Conservation (phyloP, 2,113 vertebrate genomes). For the Antennarius striatus region DNA sequence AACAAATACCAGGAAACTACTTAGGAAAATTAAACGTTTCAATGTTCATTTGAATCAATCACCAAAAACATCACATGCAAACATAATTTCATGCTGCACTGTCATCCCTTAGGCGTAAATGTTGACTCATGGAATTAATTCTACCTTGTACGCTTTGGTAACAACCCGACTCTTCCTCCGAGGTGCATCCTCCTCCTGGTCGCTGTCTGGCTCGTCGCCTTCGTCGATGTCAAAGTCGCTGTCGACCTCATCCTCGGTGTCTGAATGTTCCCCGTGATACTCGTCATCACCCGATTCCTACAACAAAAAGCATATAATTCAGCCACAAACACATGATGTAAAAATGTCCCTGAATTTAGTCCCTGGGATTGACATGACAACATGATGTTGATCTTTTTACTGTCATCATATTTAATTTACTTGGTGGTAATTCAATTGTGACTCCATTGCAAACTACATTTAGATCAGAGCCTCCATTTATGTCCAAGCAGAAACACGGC, state of each 20-base stretch:
- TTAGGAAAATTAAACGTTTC: not conserved
- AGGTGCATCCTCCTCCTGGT: slow-evolving; percentile 90
- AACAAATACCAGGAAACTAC: not conserved
- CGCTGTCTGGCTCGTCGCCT: slow-evolving; percentile 92
- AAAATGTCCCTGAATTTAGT: no score
- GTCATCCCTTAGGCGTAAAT: not conserved
- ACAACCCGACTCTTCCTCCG: slow-evolving; percentile 87
- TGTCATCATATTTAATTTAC: no score
- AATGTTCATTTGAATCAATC: not conserved
- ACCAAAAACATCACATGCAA: not conserved
- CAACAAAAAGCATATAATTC: not conserved
- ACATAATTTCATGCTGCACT: not conserved
- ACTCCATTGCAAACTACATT: no score
- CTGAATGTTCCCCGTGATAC: slow-evolving; percentile 92
- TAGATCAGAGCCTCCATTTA: no score
- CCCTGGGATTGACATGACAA: no score
- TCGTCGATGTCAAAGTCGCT: slow-evolving; percentile 97
- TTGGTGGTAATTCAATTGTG: no score
- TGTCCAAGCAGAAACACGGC: no score
- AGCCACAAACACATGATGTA: not conserved
- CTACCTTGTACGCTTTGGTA: slow-evolving; percentile 94
- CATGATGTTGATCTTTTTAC: no score
- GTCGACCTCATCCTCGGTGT: slow-evolving; percentile 96
- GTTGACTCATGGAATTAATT: not conserved
- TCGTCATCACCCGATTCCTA: slow-evolving; percentile 96